These are phyloP conservation scores for Leucoraja ocellata DNA, from an alignment of 2,797 vertebrate species.

Conservation along the genomic window DNA sequence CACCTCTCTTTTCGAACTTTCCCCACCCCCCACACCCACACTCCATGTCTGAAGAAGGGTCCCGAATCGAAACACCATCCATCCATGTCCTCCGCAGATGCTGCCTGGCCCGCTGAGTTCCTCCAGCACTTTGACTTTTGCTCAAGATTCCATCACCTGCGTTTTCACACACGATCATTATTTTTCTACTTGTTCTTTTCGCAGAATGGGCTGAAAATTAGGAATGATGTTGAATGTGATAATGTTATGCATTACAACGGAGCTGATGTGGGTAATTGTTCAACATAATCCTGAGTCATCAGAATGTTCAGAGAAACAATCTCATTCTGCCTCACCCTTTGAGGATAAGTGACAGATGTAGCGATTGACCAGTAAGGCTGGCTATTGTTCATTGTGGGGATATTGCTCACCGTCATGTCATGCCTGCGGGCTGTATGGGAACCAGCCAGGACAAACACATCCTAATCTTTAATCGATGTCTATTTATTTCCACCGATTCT, in stretches of 20 bases:
- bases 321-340: not conserved
- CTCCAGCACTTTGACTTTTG: too few relatives aligned
- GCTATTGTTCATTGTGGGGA: not conserved
- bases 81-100: too few relatives aligned
- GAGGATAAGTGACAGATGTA: not conserved
- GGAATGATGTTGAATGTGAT: not conserved
- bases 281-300: not conserved
- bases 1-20: too few relatives aligned
- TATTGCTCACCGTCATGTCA: not conserved
- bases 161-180: too few relatives aligned
- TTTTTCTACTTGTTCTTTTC: not conserved
- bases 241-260: not conserved
- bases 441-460: not conserved
- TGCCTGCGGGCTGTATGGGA: not conserved
- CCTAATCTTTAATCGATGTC: conserved; percentile 29
- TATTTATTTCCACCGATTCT: conserved; percentile 3
- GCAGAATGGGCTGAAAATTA: not conserved
- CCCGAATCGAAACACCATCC: too few relatives aligned
- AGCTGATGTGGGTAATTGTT: not conserved
- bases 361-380: not conserved
- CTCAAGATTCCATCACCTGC: too few relatives aligned
- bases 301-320: not conserved
- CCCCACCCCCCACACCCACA: too few relatives aligned
- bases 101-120: too few relatives aligned
- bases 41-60: too few relatives aligned